Evolutionary conservation across 2,888 invertebrate genomes (phyloP), one percentile per base, ranked within the genome.

Genomic region (Nomada ruficornis): DNA sequence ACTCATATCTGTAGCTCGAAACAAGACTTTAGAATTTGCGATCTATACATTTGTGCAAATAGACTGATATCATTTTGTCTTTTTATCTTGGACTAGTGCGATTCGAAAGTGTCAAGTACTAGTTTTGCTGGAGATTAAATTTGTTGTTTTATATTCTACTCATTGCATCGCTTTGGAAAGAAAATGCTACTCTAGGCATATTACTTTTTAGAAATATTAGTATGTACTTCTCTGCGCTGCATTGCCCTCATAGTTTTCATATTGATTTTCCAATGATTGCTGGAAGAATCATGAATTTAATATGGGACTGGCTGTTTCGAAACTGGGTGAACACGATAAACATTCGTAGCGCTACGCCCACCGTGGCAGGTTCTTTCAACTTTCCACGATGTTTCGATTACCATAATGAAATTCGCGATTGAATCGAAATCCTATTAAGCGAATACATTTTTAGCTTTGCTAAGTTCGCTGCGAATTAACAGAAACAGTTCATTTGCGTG

Each of bases 391-490:
- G n/a, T 13, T 44, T 52, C 42, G 26, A 70, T 59, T 70, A 47
- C 47, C 64, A 26, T 64, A 64, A 64, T 57, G 57, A 57, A 57
- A 57, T 57, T 47, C 47, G 20, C 50, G n/a, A 26, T 50, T 60
- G 47, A 2, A 29, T 15, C 50, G 50, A 29, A 70, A 50, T 7
- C 36, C 29, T 50, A 18, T 36, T 36, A 64, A 23, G 9, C 9
- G 44, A 26, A 64, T 64, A 44, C 63, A 47, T 2, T 15, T 44
- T 36, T 18, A 64, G 50, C 50, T 26, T 26, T 26, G 18, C 64
- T 18, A 10, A 44, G 42, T 13, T 63, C 62, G 18, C 20, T 23
- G 44, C 42, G 13, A 23, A n/a, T 63, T 23, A 11, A 63, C 10
- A 2, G 42, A 44, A 20, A 62, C 42, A 15, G 3, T 29, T 57